A percentile compares a stretch with the other conserved stretches of the same genome.
Evolutionary conservation across 2,888 invertebrate genomes (phyloP).

Genomic region (Meta bourneti): DNA sequence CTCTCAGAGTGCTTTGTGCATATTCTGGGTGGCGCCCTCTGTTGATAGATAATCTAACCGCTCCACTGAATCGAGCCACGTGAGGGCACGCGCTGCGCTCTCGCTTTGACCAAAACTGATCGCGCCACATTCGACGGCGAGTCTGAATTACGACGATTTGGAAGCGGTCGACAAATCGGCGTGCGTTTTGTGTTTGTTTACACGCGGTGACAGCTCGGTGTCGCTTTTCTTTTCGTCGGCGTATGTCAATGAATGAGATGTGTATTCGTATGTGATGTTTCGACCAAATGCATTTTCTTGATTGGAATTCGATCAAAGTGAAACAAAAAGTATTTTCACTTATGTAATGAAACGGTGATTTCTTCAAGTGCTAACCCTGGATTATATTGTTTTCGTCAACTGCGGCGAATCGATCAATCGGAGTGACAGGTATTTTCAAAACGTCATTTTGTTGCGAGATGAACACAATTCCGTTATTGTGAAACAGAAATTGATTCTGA

Average conservation of each 20-base stretch:
- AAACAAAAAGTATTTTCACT: no score
- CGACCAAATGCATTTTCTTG: no score
- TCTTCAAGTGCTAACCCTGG: no score
- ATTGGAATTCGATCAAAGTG: no score
- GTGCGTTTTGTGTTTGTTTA: slow-evolving; percentile 60
- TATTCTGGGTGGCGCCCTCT: slow-evolving; percentile 55
- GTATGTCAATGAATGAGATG: neutral
- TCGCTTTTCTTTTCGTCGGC: slow-evolving; percentile 4
- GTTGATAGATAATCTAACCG: slow-evolving; percentile 34
- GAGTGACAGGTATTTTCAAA: no score
- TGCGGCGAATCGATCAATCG: no score
- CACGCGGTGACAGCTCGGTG: slow-evolving; percentile 45
- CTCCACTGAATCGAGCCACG: slow-evolving; percentile 50
- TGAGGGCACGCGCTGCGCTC: slow-evolving; percentile 33
- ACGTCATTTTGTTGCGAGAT: no score
- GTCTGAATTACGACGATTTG: slow-evolving; percentile 21
- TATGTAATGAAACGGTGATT: no score
- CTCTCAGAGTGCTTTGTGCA: neutral
- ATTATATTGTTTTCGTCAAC: no score
- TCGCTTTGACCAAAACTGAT: slow-evolving; percentile 25
- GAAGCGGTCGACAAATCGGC: slow-evolving; percentile 13
- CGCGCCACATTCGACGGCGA: slow-evolving; percentile 55
- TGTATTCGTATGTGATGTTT: neutral
- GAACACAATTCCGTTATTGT: no score
- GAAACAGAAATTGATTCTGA: no score